Percentiles rank a stretch among this genome's conserved stretches.
Conservation (phyloP, 2,113 vertebrate species). For the Taurulus bubalis region DNA sequence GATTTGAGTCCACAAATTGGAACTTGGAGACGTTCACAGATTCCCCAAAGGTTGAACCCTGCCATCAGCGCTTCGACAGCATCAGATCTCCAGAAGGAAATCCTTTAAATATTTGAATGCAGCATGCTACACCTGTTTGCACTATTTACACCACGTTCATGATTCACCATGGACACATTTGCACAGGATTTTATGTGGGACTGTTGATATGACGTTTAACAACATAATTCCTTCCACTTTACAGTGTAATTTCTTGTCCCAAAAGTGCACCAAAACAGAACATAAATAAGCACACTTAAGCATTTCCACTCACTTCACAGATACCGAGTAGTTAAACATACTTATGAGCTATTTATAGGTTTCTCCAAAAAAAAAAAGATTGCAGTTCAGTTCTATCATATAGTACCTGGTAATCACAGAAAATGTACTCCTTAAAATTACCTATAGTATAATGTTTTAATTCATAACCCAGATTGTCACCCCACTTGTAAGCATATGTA, state of each 20-base stretch:
- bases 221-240: background rate
- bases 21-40: conserved; percentile 35
- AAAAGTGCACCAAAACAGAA: background rate
- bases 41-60: conserved; percentile 11
- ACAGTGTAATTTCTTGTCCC: background rate
- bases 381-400: background rate
- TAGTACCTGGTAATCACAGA: background rate
- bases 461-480: background rate
- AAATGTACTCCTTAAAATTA: background rate
- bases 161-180: background rate
- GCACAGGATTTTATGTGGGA: background rate
- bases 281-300: background rate
- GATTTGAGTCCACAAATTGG: conserved; percentile 54
- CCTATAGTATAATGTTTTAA: background rate
- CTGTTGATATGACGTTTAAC: background rate
- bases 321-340: background rate
- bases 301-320: background rate
- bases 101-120: background rate
- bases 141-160: background rate
- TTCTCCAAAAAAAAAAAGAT: background rate
- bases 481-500: no score
- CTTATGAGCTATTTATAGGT: background rate
- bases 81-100: background rate
- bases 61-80: background rate
- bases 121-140: background rate